Conservation (phyloP, 2,797 vertebrate genomes). For the Chrysocyon brachyurus region DNA sequence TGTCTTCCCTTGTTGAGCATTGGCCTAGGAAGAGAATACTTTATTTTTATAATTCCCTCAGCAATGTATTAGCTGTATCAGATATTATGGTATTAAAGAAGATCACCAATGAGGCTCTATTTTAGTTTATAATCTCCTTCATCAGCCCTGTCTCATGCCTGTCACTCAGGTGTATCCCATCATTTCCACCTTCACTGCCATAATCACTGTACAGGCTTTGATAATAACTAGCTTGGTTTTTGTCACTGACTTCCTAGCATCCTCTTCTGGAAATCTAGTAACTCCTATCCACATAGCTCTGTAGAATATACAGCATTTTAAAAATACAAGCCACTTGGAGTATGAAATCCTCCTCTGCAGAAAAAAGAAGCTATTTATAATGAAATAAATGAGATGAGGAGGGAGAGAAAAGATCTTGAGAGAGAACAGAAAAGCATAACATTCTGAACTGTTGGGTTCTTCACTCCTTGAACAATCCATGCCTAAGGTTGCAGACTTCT, state of each 20-base stretch:
- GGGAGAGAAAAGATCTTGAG: not conserved
- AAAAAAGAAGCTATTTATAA: constrained; percentile 5
- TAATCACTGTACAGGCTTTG: not conserved
- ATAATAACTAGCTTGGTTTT: not conserved
- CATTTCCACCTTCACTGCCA: not conserved
- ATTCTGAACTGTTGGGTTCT: not conserved
- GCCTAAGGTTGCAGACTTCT: not conserved
- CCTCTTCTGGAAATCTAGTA: not conserved
- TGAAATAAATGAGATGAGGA: not conserved
- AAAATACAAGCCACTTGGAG: not conserved
- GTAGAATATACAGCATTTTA: not conserved
- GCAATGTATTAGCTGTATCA: not conserved
- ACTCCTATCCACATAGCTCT: not conserved
- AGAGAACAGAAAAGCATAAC: not conserved
- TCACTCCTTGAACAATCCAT: not conserved
- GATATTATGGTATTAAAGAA: not conserved
- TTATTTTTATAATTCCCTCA: not conserved
- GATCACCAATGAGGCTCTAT: not conserved
- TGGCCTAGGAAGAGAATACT: not conserved
- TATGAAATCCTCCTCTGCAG: not conserved
- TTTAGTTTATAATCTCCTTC: not conserved
- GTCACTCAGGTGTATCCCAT: not conserved
- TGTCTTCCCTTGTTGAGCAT: not conserved
- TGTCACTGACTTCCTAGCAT: not conserved
- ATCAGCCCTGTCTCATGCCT: not conserved